A percentile compares a stretch with the other conserved stretches of the same genome.
These are phyloP conservation scores for Melanostigma gelatinosum DNA, from an alignment of 2,113 vertebrate species.

Conservation along the genomic window DNA sequence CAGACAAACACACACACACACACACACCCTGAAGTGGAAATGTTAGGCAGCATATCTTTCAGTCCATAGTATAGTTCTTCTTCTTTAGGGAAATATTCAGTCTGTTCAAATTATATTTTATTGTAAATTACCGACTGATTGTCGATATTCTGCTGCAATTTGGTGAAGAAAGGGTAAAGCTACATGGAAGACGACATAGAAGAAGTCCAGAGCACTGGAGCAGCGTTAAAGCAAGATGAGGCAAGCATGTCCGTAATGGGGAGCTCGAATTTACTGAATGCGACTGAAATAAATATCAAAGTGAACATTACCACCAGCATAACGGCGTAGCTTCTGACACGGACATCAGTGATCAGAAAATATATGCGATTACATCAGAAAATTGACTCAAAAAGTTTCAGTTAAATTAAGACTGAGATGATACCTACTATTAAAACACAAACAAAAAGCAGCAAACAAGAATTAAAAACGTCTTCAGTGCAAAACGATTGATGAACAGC, in stretches of 20 bases:
- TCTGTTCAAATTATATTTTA: background rate
- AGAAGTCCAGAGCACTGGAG: background rate
- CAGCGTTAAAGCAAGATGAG: background rate
- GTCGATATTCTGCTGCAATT: background rate
- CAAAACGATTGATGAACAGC: constrained; percentile 39
- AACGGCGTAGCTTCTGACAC: background rate
- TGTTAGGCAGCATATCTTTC: constrained; percentile 22
- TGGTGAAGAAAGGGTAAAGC: background rate
- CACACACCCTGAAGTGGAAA: constrained; percentile 18
- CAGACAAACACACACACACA: background rate
- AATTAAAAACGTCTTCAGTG: background rate
- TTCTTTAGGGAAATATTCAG: background rate
- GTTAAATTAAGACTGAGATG: background rate
- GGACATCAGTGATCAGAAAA: too few species aligned
- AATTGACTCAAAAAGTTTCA: background rate
- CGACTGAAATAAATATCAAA: background rate
- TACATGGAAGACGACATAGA: background rate
- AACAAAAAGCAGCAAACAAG: background rate
- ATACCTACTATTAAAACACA: background rate
- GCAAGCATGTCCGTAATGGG: background rate
- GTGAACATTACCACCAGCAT: background rate
- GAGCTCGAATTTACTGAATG: background rate
- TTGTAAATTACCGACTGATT: background rate
- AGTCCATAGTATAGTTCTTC: background rate
- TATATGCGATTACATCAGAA: background rate